Evolutionary conservation across 1,140 invertebrate species (phyloP).

Genomic region (Zaprionus camerounensis): DNA sequence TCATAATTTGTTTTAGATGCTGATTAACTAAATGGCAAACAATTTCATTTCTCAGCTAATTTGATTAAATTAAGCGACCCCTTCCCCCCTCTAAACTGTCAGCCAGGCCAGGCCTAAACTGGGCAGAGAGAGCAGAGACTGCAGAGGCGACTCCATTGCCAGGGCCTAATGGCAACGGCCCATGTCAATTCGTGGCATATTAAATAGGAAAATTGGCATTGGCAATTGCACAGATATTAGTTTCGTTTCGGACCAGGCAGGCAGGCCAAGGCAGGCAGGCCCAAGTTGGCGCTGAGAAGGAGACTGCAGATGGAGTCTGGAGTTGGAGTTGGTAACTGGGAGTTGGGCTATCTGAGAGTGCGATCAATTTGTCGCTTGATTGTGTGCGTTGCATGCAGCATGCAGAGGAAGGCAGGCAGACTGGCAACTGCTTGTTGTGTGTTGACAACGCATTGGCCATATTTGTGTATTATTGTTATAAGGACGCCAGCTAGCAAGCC

Average conservation of each 20-base stretch:
- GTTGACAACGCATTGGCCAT: slow-evolving; percentile 80
- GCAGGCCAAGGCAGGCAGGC: neutral
- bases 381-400: slow-evolving; percentile 74
- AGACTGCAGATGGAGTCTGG: slow-evolving; percentile 11
- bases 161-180: slow-evolving; percentile 70
- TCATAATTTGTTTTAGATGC: slow-evolving; percentile 78
- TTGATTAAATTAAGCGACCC: slow-evolving; percentile 74
- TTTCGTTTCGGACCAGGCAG: slow-evolving; percentile 34
- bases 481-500: slow-evolving; percentile 56
- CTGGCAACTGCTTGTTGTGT: slow-evolving; percentile 40
- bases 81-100: slow-evolving; percentile 44
- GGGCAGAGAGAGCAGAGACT: too few relatives aligned
- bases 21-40: slow-evolving; percentile 73
- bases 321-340: slow-evolving; percentile 28
- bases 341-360: slow-evolving; percentile 72
- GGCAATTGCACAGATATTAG: slow-evolving; percentile 79
- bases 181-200: slow-evolving; percentile 82
- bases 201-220: slow-evolving; percentile 81
- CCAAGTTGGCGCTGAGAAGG: slow-evolving; percentile 5
- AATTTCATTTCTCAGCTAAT: slow-evolving; percentile 74
- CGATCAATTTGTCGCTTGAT: slow-evolving; percentile 80
- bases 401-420: slow-evolving; percentile 36
- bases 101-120: slow-evolving; percentile 32
- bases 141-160: slow-evolving; percentile 7
- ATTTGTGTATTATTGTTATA: slow-evolving; percentile 78